Percentiles rank a stretch among this genome's conserved stretches.
Conservation (phyloP, 2,113 vertebrate species). For the Herpetotheres cachinnans region DNA sequence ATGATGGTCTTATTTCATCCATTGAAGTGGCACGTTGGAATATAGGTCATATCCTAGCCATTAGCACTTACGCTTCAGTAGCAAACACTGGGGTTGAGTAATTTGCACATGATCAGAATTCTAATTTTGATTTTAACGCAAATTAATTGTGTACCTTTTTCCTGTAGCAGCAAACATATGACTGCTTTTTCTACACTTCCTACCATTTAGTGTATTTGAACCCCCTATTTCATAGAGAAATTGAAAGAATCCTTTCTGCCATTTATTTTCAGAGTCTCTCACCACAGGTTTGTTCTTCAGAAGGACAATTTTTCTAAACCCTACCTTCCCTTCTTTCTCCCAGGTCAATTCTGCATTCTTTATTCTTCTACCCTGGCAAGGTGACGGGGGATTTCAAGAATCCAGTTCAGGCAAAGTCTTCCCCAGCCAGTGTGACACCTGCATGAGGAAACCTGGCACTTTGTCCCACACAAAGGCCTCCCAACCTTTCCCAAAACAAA, state of each 20-base stretch:
- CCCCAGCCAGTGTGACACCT: neutral
- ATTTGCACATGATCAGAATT: conserved; percentile 1
- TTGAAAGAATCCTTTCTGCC: neutral
- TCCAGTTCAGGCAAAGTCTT: neutral
- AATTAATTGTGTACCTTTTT: neutral
- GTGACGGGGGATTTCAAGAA: neutral
- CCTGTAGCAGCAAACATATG: neutral
- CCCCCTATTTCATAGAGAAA: neutral
- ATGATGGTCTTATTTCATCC: conserved; percentile 14
- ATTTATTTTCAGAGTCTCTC: neutral
- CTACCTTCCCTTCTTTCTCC: neutral
- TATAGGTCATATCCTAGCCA: conserved; percentile 59
- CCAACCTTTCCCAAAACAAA: neutral
- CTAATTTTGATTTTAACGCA: conserved; percentile 31
- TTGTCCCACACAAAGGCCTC: neutral
- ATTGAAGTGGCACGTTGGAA: neutral
- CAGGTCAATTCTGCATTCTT: neutral
- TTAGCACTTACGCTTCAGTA: conserved; percentile 26
- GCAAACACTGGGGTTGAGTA: conserved; percentile 41
- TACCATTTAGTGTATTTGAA: neutral
- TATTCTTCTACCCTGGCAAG: neutral
- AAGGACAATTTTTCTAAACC: neutral
- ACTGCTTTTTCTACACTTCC: neutral
- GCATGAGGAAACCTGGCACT: neutral
- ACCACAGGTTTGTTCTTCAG: neutral